A percentile compares a stretch with the other conserved stretches of the same genome.
Conservation (phyloP, 2,888 invertebrate species). For the Drosophila infuscata region DNA sequence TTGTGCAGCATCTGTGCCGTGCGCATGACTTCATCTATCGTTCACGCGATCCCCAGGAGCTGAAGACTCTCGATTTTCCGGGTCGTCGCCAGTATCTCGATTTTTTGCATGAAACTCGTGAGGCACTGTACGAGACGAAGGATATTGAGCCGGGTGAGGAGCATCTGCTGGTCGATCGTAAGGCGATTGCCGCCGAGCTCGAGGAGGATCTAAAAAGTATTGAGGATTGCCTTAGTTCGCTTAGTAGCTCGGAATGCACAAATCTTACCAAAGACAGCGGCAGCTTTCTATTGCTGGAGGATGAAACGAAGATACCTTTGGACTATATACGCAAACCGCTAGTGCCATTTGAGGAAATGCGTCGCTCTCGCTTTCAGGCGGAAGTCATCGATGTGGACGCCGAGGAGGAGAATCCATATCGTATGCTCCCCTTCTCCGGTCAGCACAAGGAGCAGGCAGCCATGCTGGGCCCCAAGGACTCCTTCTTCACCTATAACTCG, state of each 20-base stretch:
- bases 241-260: conserved; percentile 83
- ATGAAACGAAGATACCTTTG: conserved; percentile 82
- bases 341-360: conserved; percentile 84
- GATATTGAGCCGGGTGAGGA: conserved; percentile 61
- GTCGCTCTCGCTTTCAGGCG: conserved; percentile 79
- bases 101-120: conserved; percentile 74
- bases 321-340: conserved; percentile 83
- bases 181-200: conserved; percentile 70
- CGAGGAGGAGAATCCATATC: conserved; percentile 81
- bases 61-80: conserved; percentile 72
- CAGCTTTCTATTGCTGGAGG: conserved; percentile 81
- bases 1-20: conserved; percentile 58
- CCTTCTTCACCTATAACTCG: conserved; percentile 82
- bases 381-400: conserved; percentile 75
- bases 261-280: conserved; percentile 84
- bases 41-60: conserved; percentile 68
- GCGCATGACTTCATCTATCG: conserved; percentile 71
- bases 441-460: conserved; percentile 80
- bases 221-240: conserved; percentile 82
- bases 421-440: conserved; percentile 81
- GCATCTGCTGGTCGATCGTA: conserved; percentile 68
- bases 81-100: conserved; percentile 78
- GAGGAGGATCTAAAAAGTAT: conserved; percentile 83
- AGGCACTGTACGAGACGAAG: conserved; percentile 64
- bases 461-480: conserved; percentile 74